These are phyloP conservation scores for Ceriagrion tenellum DNA, from an alignment of 2,888 invertebrate genomes.

Conservation along the genomic window DNA sequence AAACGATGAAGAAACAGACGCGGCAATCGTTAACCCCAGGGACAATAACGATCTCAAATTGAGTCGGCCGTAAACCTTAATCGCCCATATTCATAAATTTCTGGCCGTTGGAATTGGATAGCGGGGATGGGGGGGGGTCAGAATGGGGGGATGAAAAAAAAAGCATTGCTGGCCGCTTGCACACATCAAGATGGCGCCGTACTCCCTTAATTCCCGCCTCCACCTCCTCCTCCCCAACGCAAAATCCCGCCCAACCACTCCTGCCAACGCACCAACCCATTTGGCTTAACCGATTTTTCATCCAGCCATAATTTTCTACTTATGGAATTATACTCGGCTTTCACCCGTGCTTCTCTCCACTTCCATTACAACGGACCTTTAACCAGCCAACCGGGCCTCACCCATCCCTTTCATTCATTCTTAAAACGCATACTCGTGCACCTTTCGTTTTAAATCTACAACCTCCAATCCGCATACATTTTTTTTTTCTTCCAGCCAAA, in stretches of 20 bases:
- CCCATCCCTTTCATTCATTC: not conserved
- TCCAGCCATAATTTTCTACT: constrained; percentile 39
- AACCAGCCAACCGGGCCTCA: not conserved
- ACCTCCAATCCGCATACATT: not conserved
- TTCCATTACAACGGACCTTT: too few species aligned
- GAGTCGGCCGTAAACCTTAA: constrained; percentile 53
- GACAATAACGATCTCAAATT: constrained; percentile 38
- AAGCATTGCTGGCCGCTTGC: not conserved
- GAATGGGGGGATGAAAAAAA: not conserved
- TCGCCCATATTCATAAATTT: constrained; percentile 60
- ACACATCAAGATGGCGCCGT: constrained; percentile 55
- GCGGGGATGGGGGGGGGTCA: not conserved
- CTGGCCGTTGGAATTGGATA: constrained; percentile 3
- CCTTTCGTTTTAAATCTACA: not conserved
- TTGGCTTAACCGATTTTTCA: constrained; percentile 43
- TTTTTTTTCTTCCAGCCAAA: not conserved
- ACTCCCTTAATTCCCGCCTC: not conserved
- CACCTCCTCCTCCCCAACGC: not conserved
- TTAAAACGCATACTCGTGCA: not conserved
- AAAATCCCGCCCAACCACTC: not conserved
- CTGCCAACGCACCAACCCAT: not conserved
- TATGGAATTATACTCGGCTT: not conserved
- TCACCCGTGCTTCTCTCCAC: not conserved
- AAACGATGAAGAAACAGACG: not conserved
- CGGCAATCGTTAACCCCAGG: constrained; percentile 39